Evolutionary conservation across 37 sponge, comb jelly and placozoan genomes (phyloP).

Genomic region (Dysidea cf. avara): DNA sequence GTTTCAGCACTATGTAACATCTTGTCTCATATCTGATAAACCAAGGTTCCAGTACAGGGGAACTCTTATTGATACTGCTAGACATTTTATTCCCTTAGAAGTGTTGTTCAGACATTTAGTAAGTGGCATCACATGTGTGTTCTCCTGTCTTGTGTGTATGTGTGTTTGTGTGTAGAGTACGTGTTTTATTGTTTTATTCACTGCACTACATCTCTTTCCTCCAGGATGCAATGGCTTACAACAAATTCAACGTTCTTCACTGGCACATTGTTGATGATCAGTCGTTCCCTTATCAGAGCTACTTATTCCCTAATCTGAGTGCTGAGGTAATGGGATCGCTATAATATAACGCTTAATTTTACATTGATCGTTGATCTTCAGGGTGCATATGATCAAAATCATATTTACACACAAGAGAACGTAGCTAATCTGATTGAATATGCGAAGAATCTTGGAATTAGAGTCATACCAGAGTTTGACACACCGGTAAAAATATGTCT

Average conservation of each 20-base stretch:
- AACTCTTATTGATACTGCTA: conserved; percentile 80
- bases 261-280: conserved; percentile 97
- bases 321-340: conserved; percentile 46
- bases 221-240: conserved; percentile 81
- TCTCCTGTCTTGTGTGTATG: too few species aligned
- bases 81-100: conserved; percentile 74
- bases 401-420: conserved; percentile 74
- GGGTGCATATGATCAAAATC: conserved; percentile 77
- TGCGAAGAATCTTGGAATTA: conserved; percentile 82
- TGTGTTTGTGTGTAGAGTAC: too few species aligned
- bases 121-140: too few species aligned
- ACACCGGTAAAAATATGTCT: too few species aligned
- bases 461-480: conserved; percentile 93
- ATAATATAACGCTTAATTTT: too few species aligned
- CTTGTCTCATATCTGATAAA: conserved; percentile 45
- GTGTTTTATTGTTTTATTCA: too few species aligned
- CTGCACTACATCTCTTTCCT: not conserved
- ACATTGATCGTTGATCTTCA: conserved; percentile 11
- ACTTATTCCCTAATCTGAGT: conserved; percentile 67
- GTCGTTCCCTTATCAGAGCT: conserved; percentile 84
- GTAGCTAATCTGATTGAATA: conserved; percentile 68
- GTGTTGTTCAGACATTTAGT: conserved; percentile 64
- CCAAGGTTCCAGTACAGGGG: conserved; percentile 85
- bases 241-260: conserved; percentile 92
- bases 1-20: conserved; percentile 12